phyloP scores from a whole-genome alignment of 2,113 vertebrate genomes.

The Carollia perspicillata region DNA sequence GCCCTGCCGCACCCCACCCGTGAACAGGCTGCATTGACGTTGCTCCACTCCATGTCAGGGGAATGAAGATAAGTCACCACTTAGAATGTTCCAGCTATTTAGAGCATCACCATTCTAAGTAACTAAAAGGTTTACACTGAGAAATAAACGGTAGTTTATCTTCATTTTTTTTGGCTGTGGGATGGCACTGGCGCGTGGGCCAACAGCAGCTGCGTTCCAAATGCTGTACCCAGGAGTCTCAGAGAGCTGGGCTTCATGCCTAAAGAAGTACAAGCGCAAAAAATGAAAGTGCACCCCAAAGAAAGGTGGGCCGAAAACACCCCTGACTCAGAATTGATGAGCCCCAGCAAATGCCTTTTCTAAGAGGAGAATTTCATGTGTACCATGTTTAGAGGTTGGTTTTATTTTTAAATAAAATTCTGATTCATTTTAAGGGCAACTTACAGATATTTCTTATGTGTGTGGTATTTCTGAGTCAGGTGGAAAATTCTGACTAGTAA shows the following conservation, averaged over 20 bases:
- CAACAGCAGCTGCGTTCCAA: conserved; percentile 31
- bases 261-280: not conserved
- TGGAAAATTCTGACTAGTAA: not conserved
- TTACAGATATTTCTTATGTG: not conserved
- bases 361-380: not conserved
- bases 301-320: not conserved
- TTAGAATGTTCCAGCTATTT: conserved; percentile 17
- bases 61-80: conserved; percentile 50
- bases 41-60: not conserved
- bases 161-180: not conserved
- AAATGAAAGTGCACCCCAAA: conserved; percentile 7
- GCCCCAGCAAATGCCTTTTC: not conserved
- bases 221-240: not conserved
- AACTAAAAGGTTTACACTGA: conserved; percentile 48
- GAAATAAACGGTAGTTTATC: conserved; percentile 45
- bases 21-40: not conserved
- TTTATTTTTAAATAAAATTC: conserved; percentile 39
- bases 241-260: conserved; percentile 38
- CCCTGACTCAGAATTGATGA: conserved; percentile 39
- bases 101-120: conserved; percentile 34
- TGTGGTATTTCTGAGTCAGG: not conserved
- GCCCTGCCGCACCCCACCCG: no score
- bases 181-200: not conserved
- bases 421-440: not conserved
- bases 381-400: not conserved